Base-by-base conservation (phyloP, 2,113 vertebrate species). In the Plectropomus leopardus region DNA sequence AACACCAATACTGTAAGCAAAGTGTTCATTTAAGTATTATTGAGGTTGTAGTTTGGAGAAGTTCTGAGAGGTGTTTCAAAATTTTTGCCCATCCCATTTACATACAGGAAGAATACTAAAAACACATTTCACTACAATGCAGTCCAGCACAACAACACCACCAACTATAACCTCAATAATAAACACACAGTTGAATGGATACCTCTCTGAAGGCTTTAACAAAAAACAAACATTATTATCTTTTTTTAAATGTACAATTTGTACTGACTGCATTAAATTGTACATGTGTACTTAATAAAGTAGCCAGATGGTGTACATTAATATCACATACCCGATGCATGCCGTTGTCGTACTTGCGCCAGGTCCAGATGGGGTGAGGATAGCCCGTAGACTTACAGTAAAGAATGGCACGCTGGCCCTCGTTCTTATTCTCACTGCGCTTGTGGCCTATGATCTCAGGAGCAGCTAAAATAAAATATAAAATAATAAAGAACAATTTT, bases 351-450 rank as follows among this genome's bases (percentile, higher is more conserved):
- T 95, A 91, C 90, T 96, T 98, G 78, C 91, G 94, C 98, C 98
- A 99, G 8, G 89, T 87, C 98, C 98, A 99, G 15, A 94, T 88
- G 0, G 98, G 98, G 68, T 97, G 91, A 0, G 98, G 98, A 80
- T 96, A 99, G 50, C 98, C 98, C 86, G 96, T 95, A 13, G 97
- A 97, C 88, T 98, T 99, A 93, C 98, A 99, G 91, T 98, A 97
- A 90, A 99, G 95, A 13, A 96, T 15, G 4, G 97, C 98, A 6
- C 86, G 92, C 76, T 98, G 96, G 13, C 98, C 98, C 94, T 99
- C 98, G 0, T 99, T 99, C 76, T 96, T 98, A 84, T 99, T 99
- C 93, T 99, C 98, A 6, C 98, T 99, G 24, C 97, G 94, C 92
- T 99, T 99, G 94, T 99, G 97, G 61, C 97, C 97, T 32, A 92